phyloP scores from a whole-genome alignment of 2,797 vertebrate genomes.

The Semotilus atromaculatus region DNA sequence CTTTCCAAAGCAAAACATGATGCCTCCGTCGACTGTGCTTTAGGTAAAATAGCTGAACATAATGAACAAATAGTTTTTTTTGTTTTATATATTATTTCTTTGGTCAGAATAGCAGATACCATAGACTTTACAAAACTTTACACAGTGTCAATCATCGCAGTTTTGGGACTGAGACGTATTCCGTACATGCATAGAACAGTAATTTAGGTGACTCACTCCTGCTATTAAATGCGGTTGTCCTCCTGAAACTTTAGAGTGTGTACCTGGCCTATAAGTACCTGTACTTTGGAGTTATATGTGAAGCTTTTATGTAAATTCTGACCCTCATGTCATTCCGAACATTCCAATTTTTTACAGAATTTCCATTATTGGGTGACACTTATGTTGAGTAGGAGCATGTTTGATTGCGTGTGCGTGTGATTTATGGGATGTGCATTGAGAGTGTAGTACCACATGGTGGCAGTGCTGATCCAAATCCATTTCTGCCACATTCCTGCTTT shows the following conservation, averaged over 20 bases:
- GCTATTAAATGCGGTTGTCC: background rate
- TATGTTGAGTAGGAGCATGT: background rate
- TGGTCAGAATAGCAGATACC: background rate
- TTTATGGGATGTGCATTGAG: slow-evolving; percentile 1
- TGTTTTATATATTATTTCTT: background rate
- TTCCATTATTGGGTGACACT: background rate
- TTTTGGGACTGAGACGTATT: too few species aligned
- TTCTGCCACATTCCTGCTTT: background rate
- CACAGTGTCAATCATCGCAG: too few species aligned
- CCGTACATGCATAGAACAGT: too few species aligned
- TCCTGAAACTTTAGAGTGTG: background rate
- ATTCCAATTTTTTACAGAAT: background rate
- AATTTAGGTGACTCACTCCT: background rate
- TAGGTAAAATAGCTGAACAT: background rate
- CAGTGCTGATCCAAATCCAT: background rate
- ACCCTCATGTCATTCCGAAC: too few species aligned
- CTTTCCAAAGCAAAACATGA: background rate
- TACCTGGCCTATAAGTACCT: background rate
- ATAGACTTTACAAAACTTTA: background rate
- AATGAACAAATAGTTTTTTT: background rate
- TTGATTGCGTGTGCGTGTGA: background rate
- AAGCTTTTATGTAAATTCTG: too few species aligned
- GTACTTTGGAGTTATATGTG: too few species aligned
- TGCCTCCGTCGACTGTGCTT: background rate
- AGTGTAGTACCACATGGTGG: slow-evolving; percentile 14